Evolutionary conservation across 2,888 invertebrate genomes (phyloP), one percentile per base, ranked within the genome.

Genomic region (Creontiades dilutus): DNA sequence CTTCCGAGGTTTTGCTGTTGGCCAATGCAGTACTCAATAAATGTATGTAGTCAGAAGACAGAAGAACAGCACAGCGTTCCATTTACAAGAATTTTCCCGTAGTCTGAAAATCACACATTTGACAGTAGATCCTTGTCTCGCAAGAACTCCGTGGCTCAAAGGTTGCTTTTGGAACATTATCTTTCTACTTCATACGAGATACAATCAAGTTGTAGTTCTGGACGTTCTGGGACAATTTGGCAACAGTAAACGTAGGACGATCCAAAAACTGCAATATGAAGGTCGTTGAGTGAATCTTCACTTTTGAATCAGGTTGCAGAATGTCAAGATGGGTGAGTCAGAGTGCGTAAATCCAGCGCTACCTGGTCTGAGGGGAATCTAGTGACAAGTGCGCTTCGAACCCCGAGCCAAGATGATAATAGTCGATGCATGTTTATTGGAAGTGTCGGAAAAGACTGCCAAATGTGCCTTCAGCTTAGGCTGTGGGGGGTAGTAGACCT

Each of bases 361-460:
- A 68, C 68, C 68, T 68, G 68, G 68, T 7, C 23, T 23, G 23
- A 11, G 57, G 57, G 57, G 5, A 7, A 16, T n/a, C n/a, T 57
- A 57, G 13, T 68, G 68, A 68, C 68, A 23, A 68, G 68, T 23
- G 68, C 68, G 68, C 23, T 68, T 68, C 68, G 23, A 68, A 68
- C 23, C 68, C 23, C 23, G 23, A 68, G 82, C 82, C 82, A 82
- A 82, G 52, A 82, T 82, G 47, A 19, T 82, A 52, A 82, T 52
- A 82, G 82, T 82, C 47, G 52, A 82, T 82, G 82, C 82, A 82
- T 23, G 82, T 82, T 82, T 82, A 23, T 68, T 19, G 82, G 82
- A 82, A 82, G 82, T 82, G 52, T 68, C n/a, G 23, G 68, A 48
- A 82, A 23, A 52, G 52, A 52, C 82, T 68, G 47, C 82, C 82